Base-by-base conservation (phyloP, 2,113 vertebrate genomes). In the Trinectes maculatus region DNA sequence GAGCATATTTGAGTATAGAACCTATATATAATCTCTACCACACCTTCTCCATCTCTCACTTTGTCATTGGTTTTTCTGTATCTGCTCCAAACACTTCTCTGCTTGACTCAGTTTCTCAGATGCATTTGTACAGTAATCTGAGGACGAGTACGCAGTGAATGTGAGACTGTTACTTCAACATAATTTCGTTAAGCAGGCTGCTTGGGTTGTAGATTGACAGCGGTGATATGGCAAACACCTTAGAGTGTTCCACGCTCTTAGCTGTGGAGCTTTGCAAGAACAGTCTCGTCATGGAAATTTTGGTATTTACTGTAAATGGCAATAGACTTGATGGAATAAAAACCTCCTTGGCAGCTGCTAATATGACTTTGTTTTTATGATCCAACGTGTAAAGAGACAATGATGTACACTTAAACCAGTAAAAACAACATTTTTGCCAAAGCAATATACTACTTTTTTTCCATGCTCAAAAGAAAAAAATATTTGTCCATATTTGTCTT, bases 281-380 rank as follows among this genome's bases (percentile, higher is more conserved):
- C 24, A 57, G 36, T 28, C 56, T 51, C 15, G 40, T 43, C 36
- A 40, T 53, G 11, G n/a, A 55, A 19, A 47, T 9, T 61, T 10
- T n/a, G 21, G 11, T n/a, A n/a, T 31, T 70, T 64, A 53, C n/a
- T n/a, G n/a, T n/a, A 65, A 55, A 48, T 43, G 31, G 21, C 5
- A 39, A 39, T 19, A 16, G 26, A n/a, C n/a, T n/a, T 57, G 19
- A 4, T 25, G n/a, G 1, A 33, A 10, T 33, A 2, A 22, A 54
- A 37, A 24, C 21, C 5, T 10, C n/a, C n/a, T n/a, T n/a, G n/a
- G n/a, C n/a, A 31, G 15, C 49, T 42, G 3, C n/a, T 10, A 2
- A n/a, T 55, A 55, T 7, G 12, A 10, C 21, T 25, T 25, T 39
- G 34, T 34, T 3, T 33, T 42, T 10, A 12, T 9, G 9, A n/a